Base-by-base conservation (phyloP, 2,113 vertebrate genomes). In the Hucho hucho region DNA sequence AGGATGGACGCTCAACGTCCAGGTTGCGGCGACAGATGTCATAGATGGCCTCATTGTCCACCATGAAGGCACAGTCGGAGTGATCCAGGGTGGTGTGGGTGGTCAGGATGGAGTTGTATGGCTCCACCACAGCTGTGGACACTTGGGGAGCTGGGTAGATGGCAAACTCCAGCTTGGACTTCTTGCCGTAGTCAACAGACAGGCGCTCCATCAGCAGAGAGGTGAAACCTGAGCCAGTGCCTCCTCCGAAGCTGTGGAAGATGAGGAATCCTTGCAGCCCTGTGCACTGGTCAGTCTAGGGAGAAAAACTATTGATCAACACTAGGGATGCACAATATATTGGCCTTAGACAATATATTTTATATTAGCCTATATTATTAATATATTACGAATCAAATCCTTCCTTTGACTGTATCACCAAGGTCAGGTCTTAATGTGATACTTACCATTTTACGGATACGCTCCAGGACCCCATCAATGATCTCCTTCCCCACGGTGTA, bases 1-100 rank as follows among this genome's bases (percentile, higher is more conserved):
- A 96, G 37, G 92, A 89, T 0, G 95, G 95, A 74, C 92, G 92
- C 22, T 95, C 94, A 1, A 95, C 96, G 88, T 96, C 93, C 85
- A 95, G 90, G 75, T 95, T 96, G 74, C 92, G 84, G 2, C 77
- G 88, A 69, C 95, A 96, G 76, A 96, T 95, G 81, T 96, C 95
- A 13, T 94, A 97, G 88, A 97, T 96, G 77, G 96, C 95, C 87
- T 97, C 94, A 0, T 95, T 96, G 82, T 97, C 95, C 7, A 96
- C 95, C 95, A 96, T 96, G 83, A 97, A 97, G 85, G 94, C 94
- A 37, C 95, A 97, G 87, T 95, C 95, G 0, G 95, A 95, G 87
- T 95, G 95, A 86, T 96, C 95, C 71, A 97, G 80, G 0, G 94
- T 96, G 81, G 95, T 95, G 89, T 97, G 94, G 20, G 95, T 96